phyloP scores from a whole-genome alignment of 2,797 vertebrate genomes.

The Coreius guichenoti region DNA sequence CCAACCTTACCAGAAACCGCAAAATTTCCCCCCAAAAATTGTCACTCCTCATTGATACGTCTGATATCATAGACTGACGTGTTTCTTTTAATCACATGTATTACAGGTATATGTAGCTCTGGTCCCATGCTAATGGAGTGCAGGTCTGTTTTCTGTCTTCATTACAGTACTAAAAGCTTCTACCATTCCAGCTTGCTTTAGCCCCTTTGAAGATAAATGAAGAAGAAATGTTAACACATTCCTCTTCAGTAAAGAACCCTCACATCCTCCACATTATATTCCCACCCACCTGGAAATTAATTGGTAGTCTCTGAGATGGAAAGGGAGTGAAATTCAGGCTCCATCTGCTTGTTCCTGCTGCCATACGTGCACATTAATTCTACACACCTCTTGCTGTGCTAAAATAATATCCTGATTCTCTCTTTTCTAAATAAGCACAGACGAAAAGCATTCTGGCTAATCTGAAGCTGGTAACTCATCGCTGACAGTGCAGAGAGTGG shows the following conservation, averaged over 20 bases:
- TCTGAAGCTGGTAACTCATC: slow-evolving; percentile 8
- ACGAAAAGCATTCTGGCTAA: slow-evolving; percentile 14
- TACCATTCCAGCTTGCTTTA: slow-evolving; percentile 13
- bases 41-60: neutral
- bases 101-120: neutral
- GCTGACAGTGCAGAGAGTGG: slow-evolving; percentile 18
- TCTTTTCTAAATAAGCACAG: slow-evolving; percentile 21
- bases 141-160: slow-evolving; percentile 29
- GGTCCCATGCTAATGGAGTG: neutral
- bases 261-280: slow-evolving; percentile 31
- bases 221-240: slow-evolving; percentile 28
- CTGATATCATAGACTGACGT: neutral
- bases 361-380: slow-evolving; percentile 42
- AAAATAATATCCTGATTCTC: slow-evolving; percentile 26
- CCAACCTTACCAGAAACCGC: neutral
- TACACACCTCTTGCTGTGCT: slow-evolving; percentile 18
- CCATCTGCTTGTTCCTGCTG: slow-evolving; percentile 33
- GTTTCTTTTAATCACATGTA: neutral
- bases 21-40: neutral
- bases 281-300: slow-evolving; percentile 54
- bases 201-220: slow-evolving; percentile 27
- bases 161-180: neutral
- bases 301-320: slow-evolving; percentile 38
- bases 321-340: slow-evolving; percentile 29
- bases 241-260: slow-evolving; percentile 32